phyloP scores from a whole-genome alignment of 2,113 vertebrate genomes.

The Pseudonaja textilis region DNA sequence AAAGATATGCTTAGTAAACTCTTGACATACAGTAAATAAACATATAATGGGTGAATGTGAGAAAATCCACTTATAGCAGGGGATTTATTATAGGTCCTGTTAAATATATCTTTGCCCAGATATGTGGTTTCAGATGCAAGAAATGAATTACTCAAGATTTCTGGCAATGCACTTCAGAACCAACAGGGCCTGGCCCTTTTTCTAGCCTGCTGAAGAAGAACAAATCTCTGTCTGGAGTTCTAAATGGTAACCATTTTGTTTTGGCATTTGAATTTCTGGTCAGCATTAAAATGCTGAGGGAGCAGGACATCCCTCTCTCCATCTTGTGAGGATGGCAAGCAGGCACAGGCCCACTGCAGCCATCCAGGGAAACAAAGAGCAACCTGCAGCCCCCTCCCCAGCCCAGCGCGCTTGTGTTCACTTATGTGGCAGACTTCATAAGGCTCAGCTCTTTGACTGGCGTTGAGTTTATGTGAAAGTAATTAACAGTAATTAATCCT shows the following conservation, averaged over 20 bases:
- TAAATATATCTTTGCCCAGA: neutral
- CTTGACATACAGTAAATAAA: neutral
- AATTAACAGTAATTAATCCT: conserved; percentile 99
- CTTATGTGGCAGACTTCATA: conserved; percentile 88
- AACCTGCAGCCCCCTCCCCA: conserved; percentile 60
- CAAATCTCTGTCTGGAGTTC: neutral
- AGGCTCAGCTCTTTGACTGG: conserved; percentile 94
- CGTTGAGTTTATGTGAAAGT: conserved; percentile 99
- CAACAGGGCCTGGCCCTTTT: neutral
- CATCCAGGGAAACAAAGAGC: neutral
- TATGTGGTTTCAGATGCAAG: neutral
- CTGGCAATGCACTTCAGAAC: neutral
- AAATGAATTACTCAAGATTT: neutral
- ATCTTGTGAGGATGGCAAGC: neutral
- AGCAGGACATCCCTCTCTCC: neutral
- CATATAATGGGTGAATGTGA: neutral
- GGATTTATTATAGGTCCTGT: neutral
- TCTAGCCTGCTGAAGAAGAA: conserved; percentile 16
- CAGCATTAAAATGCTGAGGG: neutral
- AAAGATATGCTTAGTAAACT: neutral
- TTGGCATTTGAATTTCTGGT: conserved; percentile 58
- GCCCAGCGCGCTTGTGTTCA: conserved; percentile 72
- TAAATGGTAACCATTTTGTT: neutral
- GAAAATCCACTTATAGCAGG: neutral
- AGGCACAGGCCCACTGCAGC: neutral